Evolutionary conservation across 2,113 vertebrate genomes (phyloP), one percentile per base, ranked within the genome.

Genomic region (human): DNA sequence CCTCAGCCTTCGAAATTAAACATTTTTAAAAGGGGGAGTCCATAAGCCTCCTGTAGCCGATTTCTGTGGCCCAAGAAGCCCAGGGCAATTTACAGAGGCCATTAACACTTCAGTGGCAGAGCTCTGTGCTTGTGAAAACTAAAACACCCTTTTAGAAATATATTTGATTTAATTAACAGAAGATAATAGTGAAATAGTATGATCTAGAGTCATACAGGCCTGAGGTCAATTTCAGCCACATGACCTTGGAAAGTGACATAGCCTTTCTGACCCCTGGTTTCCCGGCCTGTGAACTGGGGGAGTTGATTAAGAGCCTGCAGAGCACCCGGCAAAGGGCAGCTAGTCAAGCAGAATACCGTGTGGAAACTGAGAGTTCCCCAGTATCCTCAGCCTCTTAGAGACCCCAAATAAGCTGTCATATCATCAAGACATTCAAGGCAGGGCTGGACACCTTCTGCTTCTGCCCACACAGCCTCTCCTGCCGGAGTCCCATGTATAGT

Each of bases 131-230:
- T 75, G 48, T 61, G 68, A 82, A 93, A 92, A 94, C 38, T 76
- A 38, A 91, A 96, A 90, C 20, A 75, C 38, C 20, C 14, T 57
- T 68, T 68, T 68, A 68, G 61, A 64, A 64, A 64, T 27, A 64
- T 32, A 30, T 32, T 64, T 64, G 12, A 30, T 72, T 91, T 96
- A 38, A 92, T 89, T 27, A 84, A 79, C 52, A 90, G 38, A 91
- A 93, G 82, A 75, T 52, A 93, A 32, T 20, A 80, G 55, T 52
- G 75, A 61, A 89, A 52, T 32, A 2, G n/a, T 30, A 38, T 75
- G 80, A 70, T n/a, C 79, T 23, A 20, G 18, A 80, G 43, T 43
- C 59, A 5, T 8, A 66, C 2, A 22, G 35, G 70, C 50, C 8
- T 61, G 25, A 64, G 35, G n/a, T 38, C n/a, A 57, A 82, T 59